Base-by-base conservation (phyloP, 2,113 vertebrate species). In the Dendrocopos noguchii region DNA sequence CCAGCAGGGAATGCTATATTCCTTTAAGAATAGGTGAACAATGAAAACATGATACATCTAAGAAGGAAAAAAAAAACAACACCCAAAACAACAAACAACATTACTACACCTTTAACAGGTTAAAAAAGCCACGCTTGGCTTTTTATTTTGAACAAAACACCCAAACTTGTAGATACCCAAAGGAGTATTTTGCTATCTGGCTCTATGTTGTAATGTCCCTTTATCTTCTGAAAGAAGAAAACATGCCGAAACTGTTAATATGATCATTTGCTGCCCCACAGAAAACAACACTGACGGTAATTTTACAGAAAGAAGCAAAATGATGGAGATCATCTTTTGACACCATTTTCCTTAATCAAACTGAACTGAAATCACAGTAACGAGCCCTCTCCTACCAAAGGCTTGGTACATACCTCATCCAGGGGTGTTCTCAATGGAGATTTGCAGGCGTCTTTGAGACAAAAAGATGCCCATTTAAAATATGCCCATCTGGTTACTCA, bases 11-110 rank as follows among this genome's bases (percentile, higher is more conserved):
- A 94, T 88, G 96, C 91, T 82, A n/a, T 72, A 93, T 90, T 97
- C 94, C 97, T 92, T 95, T 93, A 97, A 95, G 96, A 89, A 96
- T 97, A 95, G 95, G 77, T 92, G 94, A 98, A 97, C 97, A 95
- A 93, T 97, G 92, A 96, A 95, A 97, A 94, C 55, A 80, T 1
- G 57, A 90, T 46, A 89, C 9, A 61, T 52, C 66, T 42, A 81
- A 55, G 53, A 3, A 29, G 36, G 33, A 34, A n/a, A 7, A 3
- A 4, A 63, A 39, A 92, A 53, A 10, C 47, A 25, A 47, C 39
- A 39, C 39, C 39, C 39, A 39, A 39, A 39, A 39, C 7, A 9
- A 31, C 31, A 46, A 21, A 75, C 86, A 92, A 64, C 47, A 84
- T 21, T 14, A 84, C 89, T 57, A 90, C 55, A 92, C 75, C n/a